phyloP scores from a whole-genome alignment of 1,140 invertebrate genomes.

The Eumeta japonica region DNA sequence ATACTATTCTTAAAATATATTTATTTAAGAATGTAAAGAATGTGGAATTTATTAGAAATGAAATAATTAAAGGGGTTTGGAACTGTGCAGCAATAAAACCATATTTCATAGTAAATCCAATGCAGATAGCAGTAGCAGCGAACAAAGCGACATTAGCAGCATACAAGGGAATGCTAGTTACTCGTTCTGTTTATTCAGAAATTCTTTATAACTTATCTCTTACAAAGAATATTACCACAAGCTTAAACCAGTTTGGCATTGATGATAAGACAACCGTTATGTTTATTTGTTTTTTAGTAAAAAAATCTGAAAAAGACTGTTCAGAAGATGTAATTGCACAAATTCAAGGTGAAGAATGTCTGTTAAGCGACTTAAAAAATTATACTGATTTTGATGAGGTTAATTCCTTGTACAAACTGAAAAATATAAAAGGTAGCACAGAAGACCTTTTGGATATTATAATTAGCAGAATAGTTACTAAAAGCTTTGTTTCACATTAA shows the following conservation, averaged over 20 bases:
- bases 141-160: constrained; percentile 65
- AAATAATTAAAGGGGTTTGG: constrained; percentile 56
- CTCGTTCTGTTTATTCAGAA: constrained; percentile 65
- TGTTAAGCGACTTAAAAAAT: constrained; percentile 44
- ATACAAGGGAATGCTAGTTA: constrained; percentile 56
- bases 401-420: constrained; percentile 62
- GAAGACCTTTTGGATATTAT: constrained; percentile 58
- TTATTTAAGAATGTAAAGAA: constrained; percentile 65
- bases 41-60: constrained; percentile 54
- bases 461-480: constrained; percentile 62
- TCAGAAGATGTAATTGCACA: constrained; percentile 29
- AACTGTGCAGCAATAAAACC: constrained; percentile 66
- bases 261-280: no score
- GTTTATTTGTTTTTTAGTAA: constrained; percentile 58
- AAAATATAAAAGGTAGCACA: constrained; percentile 36
- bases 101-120: constrained; percentile 61
- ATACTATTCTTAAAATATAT: constrained; percentile 54
- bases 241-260: constrained; percentile 66
- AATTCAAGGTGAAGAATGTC: constrained; percentile 54
- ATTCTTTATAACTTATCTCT: constrained; percentile 68
- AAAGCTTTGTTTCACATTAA: constrained; percentile 40
- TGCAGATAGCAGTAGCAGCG: constrained; percentile 67
- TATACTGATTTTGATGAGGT: constrained; percentile 52
- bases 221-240: constrained; percentile 68
- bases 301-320: constrained; percentile 35